Base-by-base conservation (phyloP, 2,797 vertebrate species). In the Pygocentrus nattereri region DNA sequence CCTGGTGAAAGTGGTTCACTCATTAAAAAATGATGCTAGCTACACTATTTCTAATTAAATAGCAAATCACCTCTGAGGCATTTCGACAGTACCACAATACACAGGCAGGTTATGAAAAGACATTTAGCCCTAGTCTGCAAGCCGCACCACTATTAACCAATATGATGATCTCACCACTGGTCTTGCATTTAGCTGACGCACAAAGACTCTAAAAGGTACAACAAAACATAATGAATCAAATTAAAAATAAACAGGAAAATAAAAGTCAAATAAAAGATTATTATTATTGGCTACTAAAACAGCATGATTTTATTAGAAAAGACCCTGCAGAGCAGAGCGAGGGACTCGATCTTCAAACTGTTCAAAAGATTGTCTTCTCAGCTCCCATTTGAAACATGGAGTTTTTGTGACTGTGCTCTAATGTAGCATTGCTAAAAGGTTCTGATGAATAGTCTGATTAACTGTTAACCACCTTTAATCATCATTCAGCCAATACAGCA, bases 21-120 rank as follows among this genome's bases (percentile, higher is more conserved):
- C 93, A 94, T 95, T 94, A 94, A 93, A 93, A 93, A 93, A 93
- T 93, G 92, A 94, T 92, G 92, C 84, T 89, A 91, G 92, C 95
- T 95, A 93, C 95, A 93, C 95, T 90, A 94, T 95, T 96, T 95
- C 94, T 96, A 97, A 94, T 95, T 93, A 94, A 94, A 97, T 96
- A 96, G 91, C 92, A 96, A 96, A 96, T 95, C 96, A 96, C 95
- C 95, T 95, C 92, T 91, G 93, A 93, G 93, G 93, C 93, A 91
- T 90, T 91, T 91, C 90, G 90, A 90, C 91, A 93, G 87, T 89
- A 91, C 90, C 91, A 92, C 91, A 94, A 92, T 93, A 94, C 94
- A 94, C 88, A 91, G 88, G 90, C 87, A 85, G 90, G 93, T 95
- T 96, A 97, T 96, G 96, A 96, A 68, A 96, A 95, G 88, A 90